phyloP scores from a whole-genome alignment of 2,113 vertebrate genomes.

The Gnathonemus echidnorhynchus region DNA sequence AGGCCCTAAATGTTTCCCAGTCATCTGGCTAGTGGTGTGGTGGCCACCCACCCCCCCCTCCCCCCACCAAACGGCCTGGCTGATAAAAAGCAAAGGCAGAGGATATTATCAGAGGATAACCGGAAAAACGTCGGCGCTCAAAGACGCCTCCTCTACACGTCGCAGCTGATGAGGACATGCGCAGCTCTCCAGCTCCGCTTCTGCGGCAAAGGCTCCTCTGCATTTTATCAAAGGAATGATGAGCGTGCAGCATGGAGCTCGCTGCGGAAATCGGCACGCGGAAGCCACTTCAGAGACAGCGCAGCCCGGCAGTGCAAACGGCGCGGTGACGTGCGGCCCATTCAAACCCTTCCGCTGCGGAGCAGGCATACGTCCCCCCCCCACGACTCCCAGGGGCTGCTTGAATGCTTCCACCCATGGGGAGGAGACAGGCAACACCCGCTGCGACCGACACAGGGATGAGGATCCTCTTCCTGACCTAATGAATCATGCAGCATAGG shows the following conservation, averaged over 20 bases:
- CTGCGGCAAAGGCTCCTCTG: background rate
- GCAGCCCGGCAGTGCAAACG: background rate
- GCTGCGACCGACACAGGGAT: constrained; percentile 17
- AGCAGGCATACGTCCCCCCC: background rate
- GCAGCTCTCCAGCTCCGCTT: background rate
- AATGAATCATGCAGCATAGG: constrained; percentile 43
- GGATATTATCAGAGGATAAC: background rate
- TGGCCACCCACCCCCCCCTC: background rate
- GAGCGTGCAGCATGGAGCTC: background rate
- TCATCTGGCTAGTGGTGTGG: background rate
- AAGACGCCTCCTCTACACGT: background rate
- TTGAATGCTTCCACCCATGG: constrained; percentile 20
- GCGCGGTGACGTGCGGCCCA: background rate
- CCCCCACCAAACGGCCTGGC: background rate
- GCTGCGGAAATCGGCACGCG: background rate
- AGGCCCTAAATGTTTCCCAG: background rate
- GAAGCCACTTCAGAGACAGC: background rate
- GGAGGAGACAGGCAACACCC: constrained; percentile 21
- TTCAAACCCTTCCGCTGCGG: background rate
- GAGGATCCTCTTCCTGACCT: constrained; percentile 35
- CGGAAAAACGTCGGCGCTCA: background rate
- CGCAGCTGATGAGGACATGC: background rate
- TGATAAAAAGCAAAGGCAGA: background rate
- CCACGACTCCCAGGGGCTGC: background rate
- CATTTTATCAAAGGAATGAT: constrained; percentile 18